phyloP scores from a whole-genome alignment of 2,113 vertebrate genomes.

The Symphodus melops region DNA sequence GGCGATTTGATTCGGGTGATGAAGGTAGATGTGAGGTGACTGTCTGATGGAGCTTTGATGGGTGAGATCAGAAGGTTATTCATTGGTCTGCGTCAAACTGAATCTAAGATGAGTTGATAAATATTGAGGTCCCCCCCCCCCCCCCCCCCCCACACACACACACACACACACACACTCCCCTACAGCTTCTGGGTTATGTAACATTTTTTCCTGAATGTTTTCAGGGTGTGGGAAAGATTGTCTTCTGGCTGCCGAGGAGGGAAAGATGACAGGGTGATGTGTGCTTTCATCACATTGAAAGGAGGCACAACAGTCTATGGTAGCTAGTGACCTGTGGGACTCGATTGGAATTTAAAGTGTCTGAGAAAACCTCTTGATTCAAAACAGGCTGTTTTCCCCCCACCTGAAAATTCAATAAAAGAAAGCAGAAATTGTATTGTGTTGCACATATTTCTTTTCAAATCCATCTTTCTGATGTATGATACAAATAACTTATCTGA shows the following conservation, averaged over 20 bases:
- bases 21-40: conserved; percentile 59
- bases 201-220: conserved; percentile 48
- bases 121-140: conserved; percentile 60
- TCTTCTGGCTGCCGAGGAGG: conserved; percentile 29
- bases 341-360: conserved; percentile 37
- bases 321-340: conserved; percentile 22
- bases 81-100: conserved; percentile 70
- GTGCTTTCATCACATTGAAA: conserved; percentile 48
- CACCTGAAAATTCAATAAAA: background rate
- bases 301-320: background rate
- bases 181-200: conserved; percentile 34
- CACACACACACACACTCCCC: too few species aligned
- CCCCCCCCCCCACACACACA: too few species aligned
- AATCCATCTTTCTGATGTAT: background rate
- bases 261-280: conserved; percentile 32
- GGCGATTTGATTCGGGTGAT: conserved; percentile 57
- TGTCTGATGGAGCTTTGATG: conserved; percentile 64
- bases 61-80: conserved; percentile 70
- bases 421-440: background rate
- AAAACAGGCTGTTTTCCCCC: background rate
- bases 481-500: conserved; percentile 17
- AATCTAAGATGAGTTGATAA: conserved; percentile 73
- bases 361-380: conserved; percentile 7
- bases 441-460: background rate
- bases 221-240: conserved; percentile 35